These are phyloP conservation scores for Mesorhabditis belari DNA, from an alignment of 2,888 invertebrate species.

Conservation along the genomic window DNA sequence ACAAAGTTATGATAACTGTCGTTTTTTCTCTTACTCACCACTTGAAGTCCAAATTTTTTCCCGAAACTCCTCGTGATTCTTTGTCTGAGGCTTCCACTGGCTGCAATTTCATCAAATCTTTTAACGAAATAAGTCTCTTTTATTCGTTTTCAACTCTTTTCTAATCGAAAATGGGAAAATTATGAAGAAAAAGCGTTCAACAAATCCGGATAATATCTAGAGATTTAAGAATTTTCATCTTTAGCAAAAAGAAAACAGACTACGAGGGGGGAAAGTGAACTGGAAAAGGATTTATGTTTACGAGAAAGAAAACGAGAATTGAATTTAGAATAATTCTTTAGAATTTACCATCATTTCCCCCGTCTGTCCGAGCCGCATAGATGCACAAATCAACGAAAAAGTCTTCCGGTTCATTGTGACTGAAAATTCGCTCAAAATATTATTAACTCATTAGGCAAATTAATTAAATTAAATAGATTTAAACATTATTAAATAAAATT, in stretches of 20 bases:
- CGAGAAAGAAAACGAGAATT: neutral
- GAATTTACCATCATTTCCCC: slow-evolving; percentile 12
- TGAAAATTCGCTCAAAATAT: slow-evolving; percentile 6
- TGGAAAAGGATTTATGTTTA: neutral
- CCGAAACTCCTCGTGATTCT: slow-evolving; percentile 30
- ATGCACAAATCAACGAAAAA: slow-evolving; percentile 28
- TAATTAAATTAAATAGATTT: too few relatives aligned
- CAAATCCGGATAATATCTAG: neutral
- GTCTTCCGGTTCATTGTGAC: slow-evolving; percentile 31
- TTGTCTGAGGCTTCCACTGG: slow-evolving; percentile 24
- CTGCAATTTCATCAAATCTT: neutral
- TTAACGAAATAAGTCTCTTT: too few relatives aligned
- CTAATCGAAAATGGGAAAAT: neutral
- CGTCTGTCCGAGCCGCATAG: slow-evolving; percentile 28
- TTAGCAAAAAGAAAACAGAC: neutral
- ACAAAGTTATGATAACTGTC: too few relatives aligned
- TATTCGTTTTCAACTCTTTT: too few relatives aligned
- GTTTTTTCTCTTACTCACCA: too few relatives aligned
- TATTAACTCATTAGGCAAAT: too few relatives aligned
- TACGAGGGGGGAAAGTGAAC: neutral
- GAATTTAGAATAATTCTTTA: neutral
- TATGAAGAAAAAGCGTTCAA: neutral
- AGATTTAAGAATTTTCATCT: neutral
- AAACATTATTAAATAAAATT: neutral
- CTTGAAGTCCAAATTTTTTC: slow-evolving; percentile 27